Percentiles rank a stretch among this genome's conserved stretches.
Conservation (phyloP, 2,797 vertebrate genomes). For the Anabas testudineus region DNA sequence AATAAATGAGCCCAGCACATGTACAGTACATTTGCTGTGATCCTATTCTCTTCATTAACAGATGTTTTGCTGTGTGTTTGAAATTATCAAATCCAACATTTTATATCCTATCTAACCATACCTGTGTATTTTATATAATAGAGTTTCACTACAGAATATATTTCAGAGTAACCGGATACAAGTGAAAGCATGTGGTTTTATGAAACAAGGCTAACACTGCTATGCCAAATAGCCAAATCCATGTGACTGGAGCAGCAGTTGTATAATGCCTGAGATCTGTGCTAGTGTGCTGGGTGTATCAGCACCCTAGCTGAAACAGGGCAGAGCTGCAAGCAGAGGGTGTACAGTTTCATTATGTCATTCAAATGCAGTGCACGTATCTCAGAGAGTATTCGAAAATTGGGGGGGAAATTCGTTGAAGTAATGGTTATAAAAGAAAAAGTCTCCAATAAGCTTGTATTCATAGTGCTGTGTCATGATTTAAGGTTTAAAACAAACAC, state of each 20-base stretch:
- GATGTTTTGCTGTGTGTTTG: neutral
- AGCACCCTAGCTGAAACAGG: slow-evolving; percentile 27
- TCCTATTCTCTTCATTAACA: neutral
- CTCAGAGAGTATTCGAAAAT: neutral
- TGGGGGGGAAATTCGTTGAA: neutral
- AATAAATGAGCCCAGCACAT: neutral
- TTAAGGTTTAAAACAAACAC: neutral
- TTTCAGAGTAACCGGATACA: neutral
- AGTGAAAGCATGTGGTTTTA: slow-evolving; percentile 64
- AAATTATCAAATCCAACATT: neutral
- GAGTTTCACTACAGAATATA: neutral
- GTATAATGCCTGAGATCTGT: slow-evolving; percentile 77
- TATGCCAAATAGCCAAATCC: slow-evolving; percentile 55
- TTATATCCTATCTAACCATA: neutral
- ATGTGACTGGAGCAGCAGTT: slow-evolving; percentile 76
- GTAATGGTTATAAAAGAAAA: neutral
- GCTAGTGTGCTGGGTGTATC: slow-evolving; percentile 64
- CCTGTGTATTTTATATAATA: neutral
- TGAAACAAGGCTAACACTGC: slow-evolving; percentile 60
- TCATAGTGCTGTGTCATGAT: neutral
- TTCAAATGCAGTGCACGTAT: slow-evolving; percentile 3
- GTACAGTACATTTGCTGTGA: neutral
- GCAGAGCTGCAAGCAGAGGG: slow-evolving; percentile 32
- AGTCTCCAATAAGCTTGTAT: slow-evolving; percentile 10
- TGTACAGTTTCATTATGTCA: slow-evolving; percentile 48